Percentiles rank a stretch among this genome's conserved stretches.
phyloP scores from a whole-genome alignment of 2,888 invertebrate genomes.

The Cryptophagus acutangulus region DNA sequence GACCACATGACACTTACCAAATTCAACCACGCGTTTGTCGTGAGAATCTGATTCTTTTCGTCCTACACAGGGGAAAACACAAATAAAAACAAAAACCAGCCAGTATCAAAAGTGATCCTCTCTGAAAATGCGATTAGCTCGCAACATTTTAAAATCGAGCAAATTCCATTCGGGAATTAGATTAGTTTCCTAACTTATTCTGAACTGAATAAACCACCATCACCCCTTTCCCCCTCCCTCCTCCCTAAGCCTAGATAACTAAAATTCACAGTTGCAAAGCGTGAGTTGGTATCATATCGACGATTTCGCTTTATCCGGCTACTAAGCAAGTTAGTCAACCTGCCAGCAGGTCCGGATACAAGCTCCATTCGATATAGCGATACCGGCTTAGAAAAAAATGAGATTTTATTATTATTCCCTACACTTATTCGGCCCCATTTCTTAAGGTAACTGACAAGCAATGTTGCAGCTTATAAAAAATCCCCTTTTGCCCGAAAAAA shows the following conservation, averaged over 20 bases:
- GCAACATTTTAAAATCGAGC: not conserved
- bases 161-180: not conserved
- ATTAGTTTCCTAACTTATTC: too few relatives aligned
- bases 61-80: conserved; percentile 68
- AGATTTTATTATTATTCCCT: not conserved
- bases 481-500: conserved; percentile 6
- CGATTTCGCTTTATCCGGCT: too few relatives aligned
- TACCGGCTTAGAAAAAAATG: conserved; percentile 1
- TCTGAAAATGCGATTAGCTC: conserved; percentile 18
- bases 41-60: conserved; percentile 98
- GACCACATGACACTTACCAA: conserved; percentile 78
- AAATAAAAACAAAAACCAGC: conserved; percentile 53
- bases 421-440: conserved; percentile 1
- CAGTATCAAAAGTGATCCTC: conserved; percentile 30
- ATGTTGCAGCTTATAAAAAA: too few relatives aligned
- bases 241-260: not conserved
- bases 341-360: conserved; percentile 1
- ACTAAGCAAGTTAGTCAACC: too few relatives aligned
- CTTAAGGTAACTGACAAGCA: not conserved
- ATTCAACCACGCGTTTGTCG: conserved; percentile 97
- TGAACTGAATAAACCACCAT: too few relatives aligned
- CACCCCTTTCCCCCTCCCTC: too few relatives aligned
- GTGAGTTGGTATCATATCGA: too few relatives aligned
- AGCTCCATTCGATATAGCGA: not conserved
- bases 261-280: not conserved